These are phyloP conservation scores for Leptobrachium leishanense DNA, from an alignment of 2,113 vertebrate genomes.

Conservation along the genomic window DNA sequence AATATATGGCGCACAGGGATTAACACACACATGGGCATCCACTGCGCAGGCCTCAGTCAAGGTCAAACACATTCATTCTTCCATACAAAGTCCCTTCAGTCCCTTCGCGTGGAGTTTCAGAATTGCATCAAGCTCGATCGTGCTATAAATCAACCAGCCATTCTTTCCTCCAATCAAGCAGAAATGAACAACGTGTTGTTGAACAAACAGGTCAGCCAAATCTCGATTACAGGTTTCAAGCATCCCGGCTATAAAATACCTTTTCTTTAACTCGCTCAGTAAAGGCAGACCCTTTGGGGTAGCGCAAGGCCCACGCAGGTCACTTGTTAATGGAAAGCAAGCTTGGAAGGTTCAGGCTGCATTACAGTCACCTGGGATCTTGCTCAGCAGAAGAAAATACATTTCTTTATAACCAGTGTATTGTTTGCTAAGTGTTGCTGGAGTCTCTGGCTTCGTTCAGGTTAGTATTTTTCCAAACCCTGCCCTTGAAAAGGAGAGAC, in stretches of 20 bases:
- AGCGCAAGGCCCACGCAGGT: not conserved
- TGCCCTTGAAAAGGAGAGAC: conserved; percentile 21
- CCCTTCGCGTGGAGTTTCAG: no score
- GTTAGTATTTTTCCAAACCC: conserved; percentile 1
- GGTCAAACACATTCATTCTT: no score
- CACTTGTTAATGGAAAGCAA: not conserved
- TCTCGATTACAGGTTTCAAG: not conserved
- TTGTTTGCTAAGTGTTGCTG: not conserved
- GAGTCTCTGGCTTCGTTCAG: not conserved
- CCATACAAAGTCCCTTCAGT: no score
- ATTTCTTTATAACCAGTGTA: conserved; percentile 7
- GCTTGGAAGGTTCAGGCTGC: conserved; percentile 18
- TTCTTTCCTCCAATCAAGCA: no score
- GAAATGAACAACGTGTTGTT: no score
- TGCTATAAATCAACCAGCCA: no score
- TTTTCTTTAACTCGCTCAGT: not conserved
- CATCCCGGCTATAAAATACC: not conserved
- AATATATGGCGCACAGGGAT: no score
- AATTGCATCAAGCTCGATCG: no score
- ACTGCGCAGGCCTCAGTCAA: no score
- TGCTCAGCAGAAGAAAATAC: conserved; percentile 36
- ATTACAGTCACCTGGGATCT: conserved; percentile 27
- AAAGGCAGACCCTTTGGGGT: not conserved
- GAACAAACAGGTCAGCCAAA: not conserved
- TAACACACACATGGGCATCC: no score